Conservation (phyloP, 1,140 invertebrate species). For the Pseudoatta argentina region DNA sequence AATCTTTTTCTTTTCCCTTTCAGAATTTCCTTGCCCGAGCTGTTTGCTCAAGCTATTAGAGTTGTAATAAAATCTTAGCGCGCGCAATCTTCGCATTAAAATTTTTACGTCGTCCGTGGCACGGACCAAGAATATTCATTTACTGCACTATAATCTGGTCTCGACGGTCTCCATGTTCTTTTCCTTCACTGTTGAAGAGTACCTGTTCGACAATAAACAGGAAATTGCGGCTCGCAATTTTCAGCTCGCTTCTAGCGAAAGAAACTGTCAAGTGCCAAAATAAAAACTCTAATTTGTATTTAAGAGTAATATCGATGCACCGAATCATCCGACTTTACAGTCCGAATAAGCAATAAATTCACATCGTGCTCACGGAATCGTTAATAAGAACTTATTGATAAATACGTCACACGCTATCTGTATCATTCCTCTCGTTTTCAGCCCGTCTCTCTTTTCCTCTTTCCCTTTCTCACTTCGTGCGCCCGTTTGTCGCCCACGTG, state of each 20-base stretch:
- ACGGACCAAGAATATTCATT: not conserved
- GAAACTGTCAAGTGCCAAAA: not conserved
- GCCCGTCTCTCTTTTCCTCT: not conserved
- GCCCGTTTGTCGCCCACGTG: slow-evolving; percentile 67
- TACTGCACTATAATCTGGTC: not conserved
- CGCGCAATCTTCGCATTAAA: not conserved
- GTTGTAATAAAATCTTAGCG: not conserved
- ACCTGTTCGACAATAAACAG: slow-evolving; percentile 31
- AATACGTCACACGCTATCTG: slow-evolving; percentile 55
- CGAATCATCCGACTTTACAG: slow-evolving; percentile 15
- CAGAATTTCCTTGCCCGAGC: not conserved
- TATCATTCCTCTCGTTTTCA: not conserved
- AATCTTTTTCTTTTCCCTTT: slow-evolving; percentile 4
- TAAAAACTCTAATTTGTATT: not conserved
- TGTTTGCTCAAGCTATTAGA: slow-evolving; percentile 11
- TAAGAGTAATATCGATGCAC: not conserved
- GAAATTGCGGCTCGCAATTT: not conserved
- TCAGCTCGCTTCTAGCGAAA: not conserved
- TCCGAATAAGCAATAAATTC: slow-evolving; percentile 9
- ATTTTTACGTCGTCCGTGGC: slow-evolving; percentile 1
- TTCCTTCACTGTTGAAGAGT: not conserved
- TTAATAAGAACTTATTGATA: slow-evolving; percentile 68
- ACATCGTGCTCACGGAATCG: slow-evolving; percentile 22
- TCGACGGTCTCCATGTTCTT: too few relatives aligned
- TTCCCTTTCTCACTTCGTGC: slow-evolving; percentile 2